phyloP scores from a whole-genome alignment of 2,113 vertebrate genomes.

The zebrafish (Danio rerio) region GRCz12tu NC_133185.1:30495501-30496000 shows the following conservation, averaged over 20 bases:
- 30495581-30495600: neutral
- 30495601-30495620: neutral
- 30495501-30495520: no score
- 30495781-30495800: constrained; percentile 2
- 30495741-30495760: constrained; percentile 9
- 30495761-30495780: constrained; percentile 10
- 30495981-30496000: neutral
- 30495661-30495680: neutral
- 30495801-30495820: constrained; percentile 24
- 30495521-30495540: no score
- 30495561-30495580: constrained; percentile 10
- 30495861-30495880: neutral
- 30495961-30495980: constrained; percentile 25
- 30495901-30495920: neutral
- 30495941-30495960: constrained; percentile 19
- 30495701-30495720: constrained; percentile 16
- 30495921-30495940: neutral
- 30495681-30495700: constrained; percentile 24
- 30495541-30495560: neutral
- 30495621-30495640: neutral
- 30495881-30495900: constrained; percentile 5
- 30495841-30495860: neutral
- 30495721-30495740: constrained; percentile 9
- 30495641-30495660: constrained; percentile 5
- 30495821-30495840: constrained; percentile 2